These are phyloP conservation scores for Lanistes nyassanus DNA, from an alignment of 1,140 invertebrate genomes.

Conservation along the genomic window DNA sequence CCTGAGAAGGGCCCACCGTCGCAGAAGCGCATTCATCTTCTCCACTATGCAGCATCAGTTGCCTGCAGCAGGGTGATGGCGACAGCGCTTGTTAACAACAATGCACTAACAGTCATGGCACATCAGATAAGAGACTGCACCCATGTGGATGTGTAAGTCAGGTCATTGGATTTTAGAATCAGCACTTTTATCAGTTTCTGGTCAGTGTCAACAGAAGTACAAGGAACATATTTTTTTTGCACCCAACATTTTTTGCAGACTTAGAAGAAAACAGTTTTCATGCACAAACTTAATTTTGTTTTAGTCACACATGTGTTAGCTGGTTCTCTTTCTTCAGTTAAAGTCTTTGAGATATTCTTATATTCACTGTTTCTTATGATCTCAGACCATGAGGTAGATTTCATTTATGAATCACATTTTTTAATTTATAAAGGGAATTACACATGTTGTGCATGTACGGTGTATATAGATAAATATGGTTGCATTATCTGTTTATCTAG, in stretches of 20 bases:
- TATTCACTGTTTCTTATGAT: no score
- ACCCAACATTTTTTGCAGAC: no score
- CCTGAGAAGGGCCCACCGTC: conserved; percentile 63
- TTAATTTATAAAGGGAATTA: neutral
- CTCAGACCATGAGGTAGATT: no score
- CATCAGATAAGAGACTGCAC: conserved; percentile 61
- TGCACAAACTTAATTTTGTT: neutral
- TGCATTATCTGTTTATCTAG: conserved; percentile 33
- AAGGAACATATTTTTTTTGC: no score
- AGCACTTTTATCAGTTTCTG: no score
- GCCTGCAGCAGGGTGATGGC: conserved; percentile 45
- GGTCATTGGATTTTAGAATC: neutral
- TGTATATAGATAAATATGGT: no score
- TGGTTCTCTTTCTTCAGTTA: no score
- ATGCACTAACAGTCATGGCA: conserved; percentile 45
- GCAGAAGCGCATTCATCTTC: conserved; percentile 62
- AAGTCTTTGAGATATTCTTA: no score
- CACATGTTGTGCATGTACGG: no score
- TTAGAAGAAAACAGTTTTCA: no score
- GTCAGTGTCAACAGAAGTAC: no score
- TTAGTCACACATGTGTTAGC: neutral
- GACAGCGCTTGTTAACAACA: conserved; percentile 41
- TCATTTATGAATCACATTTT: conserved; percentile 1
- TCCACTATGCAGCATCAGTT: conserved; percentile 61
- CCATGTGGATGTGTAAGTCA: conserved; percentile 63